Conservation (phyloP, 2,888 invertebrate species). For the Nemotelus nigrinus region DNA sequence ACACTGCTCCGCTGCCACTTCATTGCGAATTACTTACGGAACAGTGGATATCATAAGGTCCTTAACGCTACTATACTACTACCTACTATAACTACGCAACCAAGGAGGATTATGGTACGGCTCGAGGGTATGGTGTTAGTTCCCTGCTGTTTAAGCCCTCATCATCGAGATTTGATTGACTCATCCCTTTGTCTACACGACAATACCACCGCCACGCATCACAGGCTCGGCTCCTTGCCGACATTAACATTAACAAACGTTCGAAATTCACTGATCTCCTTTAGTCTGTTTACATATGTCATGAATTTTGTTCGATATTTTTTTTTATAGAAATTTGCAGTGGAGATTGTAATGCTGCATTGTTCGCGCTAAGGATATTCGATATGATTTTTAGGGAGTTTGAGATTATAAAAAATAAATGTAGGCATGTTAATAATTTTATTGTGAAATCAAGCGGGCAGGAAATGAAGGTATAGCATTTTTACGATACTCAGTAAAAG, state of each 20-base stretch:
- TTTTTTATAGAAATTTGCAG: background rate
- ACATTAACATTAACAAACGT: conserved; percentile 39
- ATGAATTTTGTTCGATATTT: conserved; percentile 45
- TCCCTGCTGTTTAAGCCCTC: conserved; percentile 53
- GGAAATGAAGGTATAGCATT: too few relatives aligned
- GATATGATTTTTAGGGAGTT: background rate
- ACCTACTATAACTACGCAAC: background rate
- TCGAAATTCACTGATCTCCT: conserved; percentile 39
- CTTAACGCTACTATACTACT: conserved; percentile 12
- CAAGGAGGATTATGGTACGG: conserved; percentile 15
- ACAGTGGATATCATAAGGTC: conserved; percentile 53
- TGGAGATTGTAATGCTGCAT: too few relatives aligned
- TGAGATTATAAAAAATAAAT: too few relatives aligned
- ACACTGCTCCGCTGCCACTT: too few relatives aligned
- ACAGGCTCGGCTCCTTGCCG: conserved; percentile 42
- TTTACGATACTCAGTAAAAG: too few relatives aligned
- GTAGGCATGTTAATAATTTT: too few relatives aligned
- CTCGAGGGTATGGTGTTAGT: conserved; percentile 39
- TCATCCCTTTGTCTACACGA: conserved; percentile 54
- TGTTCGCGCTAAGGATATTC: background rate
- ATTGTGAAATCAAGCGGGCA: too few relatives aligned
- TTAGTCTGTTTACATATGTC: conserved; percentile 53
- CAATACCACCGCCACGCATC: conserved; percentile 42
- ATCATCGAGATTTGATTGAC: conserved; percentile 58
- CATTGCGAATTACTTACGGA: conserved; percentile 52